phyloP scores from a whole-genome alignment of 2,888 invertebrate species.

The Andrena minutula region DNA sequence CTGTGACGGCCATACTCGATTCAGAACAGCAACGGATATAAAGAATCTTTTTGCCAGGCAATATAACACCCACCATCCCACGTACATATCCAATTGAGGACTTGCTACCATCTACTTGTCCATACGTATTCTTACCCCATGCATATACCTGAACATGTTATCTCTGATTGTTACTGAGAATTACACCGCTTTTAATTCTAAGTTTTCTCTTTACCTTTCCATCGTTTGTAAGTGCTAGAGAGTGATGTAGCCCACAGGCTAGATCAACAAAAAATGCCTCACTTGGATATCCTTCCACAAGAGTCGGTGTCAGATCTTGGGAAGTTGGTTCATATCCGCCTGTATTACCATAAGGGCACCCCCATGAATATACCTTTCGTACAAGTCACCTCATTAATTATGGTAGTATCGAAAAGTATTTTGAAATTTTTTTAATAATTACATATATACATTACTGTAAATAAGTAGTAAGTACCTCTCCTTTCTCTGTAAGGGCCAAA shows the following conservation, averaged over 20 bases:
- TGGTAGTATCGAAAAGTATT: no score
- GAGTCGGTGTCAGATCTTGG: slow-evolving; percentile 80
- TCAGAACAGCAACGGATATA: no score
- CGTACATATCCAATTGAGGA: no score
- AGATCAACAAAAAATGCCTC: slow-evolving; percentile 85
- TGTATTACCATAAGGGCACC: slow-evolving; percentile 85
- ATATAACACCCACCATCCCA: no score
- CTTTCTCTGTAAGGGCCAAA: no score
- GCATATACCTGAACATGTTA: slow-evolving; percentile 84
- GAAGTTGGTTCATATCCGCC: fast-evolving
- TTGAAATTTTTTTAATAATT: no score
- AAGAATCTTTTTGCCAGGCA: no score
- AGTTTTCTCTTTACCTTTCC: slow-evolving; percentile 76
- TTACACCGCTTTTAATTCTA: not conserved
- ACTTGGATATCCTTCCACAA: slow-evolving; percentile 84
- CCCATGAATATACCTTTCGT: slow-evolving; percentile 86
- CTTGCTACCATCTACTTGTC: no score
- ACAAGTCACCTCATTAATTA: not conserved
- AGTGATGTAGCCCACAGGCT: slow-evolving; percentile 88
- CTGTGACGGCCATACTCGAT: no score
- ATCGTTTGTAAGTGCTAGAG: slow-evolving; percentile 86
- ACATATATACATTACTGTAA: no score
- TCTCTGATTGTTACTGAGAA: not conserved
- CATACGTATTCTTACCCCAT: no score
- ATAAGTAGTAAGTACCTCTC: no score